Percentiles rank a stretch among this genome's conserved stretches.
These are phyloP conservation scores for Atherix ibis DNA, from an alignment of 2,888 invertebrate species.

Conservation along the genomic window DNA sequence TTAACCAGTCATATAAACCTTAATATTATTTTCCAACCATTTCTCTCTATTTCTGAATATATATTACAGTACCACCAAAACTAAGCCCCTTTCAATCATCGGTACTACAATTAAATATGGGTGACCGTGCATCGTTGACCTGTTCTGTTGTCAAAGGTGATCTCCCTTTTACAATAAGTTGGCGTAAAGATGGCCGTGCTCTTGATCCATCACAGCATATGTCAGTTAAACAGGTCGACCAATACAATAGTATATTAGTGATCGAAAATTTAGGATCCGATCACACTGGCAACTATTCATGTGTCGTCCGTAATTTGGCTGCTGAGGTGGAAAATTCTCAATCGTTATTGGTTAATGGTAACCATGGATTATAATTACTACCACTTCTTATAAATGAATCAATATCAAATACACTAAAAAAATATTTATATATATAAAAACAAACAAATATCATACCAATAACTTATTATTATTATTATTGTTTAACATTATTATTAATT, in stretches of 20 bases:
- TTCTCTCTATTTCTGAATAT: too few relatives aligned
- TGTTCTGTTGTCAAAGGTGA: constrained; percentile 64
- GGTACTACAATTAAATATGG: constrained; percentile 51
- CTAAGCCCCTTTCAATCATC: constrained; percentile 55
- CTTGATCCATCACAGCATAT: constrained; percentile 46
- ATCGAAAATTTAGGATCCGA: constrained; percentile 59
- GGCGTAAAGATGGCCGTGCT: constrained; percentile 58
- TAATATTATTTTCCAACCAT: too few relatives aligned
- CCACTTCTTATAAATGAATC: too few relatives aligned
- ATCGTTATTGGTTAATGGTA: constrained; percentile 64
- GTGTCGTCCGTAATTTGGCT: constrained; percentile 54
- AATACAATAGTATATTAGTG: constrained; percentile 61
- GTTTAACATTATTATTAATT: too few relatives aligned
- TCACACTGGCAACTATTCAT: constrained; percentile 64
- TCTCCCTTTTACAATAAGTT: constrained; percentile 54
- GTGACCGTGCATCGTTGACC: constrained; percentile 55
- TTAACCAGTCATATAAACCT: neutral
- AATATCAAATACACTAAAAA: too few relatives aligned
- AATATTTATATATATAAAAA: too few relatives aligned
- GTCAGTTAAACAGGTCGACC: constrained; percentile 56
- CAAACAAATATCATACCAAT: too few relatives aligned
- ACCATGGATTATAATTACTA: too few relatives aligned
- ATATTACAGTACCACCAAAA: constrained; percentile 50
- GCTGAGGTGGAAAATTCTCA: constrained; percentile 59
- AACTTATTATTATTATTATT: too few relatives aligned